Base-by-base conservation (phyloP, 1,140 invertebrate genomes). In the Eciton burchellii region DNA sequence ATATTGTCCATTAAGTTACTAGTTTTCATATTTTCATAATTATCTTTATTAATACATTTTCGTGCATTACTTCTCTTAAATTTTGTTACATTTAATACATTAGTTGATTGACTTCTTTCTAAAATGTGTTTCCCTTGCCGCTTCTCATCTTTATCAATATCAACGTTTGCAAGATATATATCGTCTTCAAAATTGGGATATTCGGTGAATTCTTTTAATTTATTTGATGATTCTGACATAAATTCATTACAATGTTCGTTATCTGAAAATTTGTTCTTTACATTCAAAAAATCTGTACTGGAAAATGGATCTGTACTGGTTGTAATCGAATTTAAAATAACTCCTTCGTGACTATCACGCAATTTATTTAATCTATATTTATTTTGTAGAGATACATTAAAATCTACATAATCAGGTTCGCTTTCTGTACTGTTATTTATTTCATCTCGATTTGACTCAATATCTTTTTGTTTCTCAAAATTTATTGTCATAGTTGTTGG, bases 201-300 rank as follows among this genome's bases (percentile, higher is more conserved):
- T 26, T 74, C 43, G 12, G 35, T 1, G 8, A 52, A 49, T 2
- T 52, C 68, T 70, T 59, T 35, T 29, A 19, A n/a, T 59, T 52
- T 16, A 43, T 14, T 45, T 54, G 19, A 35, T 6, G 35, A 24
- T 35, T 47, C 24, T 12, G 9, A 49, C 11, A 45, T 35, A 12
- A 43, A 26, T 8, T 70, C 14, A 35, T 56, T 35, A 2, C 35
- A 35, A 12, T 45, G n/a, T 57, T 81, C 14, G 1, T 21, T 24
- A 56, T 65, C 35, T 45, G n/a, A 41, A 49, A 43, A 35, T 41
- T 26, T 26, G 8, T 12, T 65, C 52, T 76, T 11, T 1, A 56
- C 43, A 54, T 71, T 59, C 63, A 12, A 54, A 60, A 54, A 56
- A 60, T 89, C 89, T 57, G 87, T 73, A 21, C 84, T 89, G 14